These are phyloP conservation scores for Melieria crassipennis DNA, from an alignment of 2,888 invertebrate genomes.

Conservation along the genomic window DNA sequence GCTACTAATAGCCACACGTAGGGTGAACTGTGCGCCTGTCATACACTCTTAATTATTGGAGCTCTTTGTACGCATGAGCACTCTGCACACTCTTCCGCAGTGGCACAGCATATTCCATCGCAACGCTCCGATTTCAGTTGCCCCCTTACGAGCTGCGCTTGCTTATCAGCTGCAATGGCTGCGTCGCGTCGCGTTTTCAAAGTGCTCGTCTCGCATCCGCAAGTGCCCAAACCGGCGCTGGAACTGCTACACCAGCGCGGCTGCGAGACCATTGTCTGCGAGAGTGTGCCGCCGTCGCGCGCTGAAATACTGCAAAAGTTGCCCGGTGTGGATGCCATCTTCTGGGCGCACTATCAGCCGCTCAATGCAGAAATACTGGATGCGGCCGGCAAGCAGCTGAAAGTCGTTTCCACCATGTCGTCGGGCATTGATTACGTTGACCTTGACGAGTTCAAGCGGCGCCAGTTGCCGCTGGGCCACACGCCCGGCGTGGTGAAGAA, in stretches of 20 bases:
- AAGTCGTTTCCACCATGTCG: constrained; percentile 83
- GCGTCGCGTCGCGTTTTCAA: constrained; percentile 52
- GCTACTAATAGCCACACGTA: too few species aligned
- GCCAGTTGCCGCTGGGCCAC: constrained; percentile 79
- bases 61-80: too few species aligned
- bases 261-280: constrained; percentile 57
- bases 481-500: constrained; percentile 80
- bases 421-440: constrained; percentile 90
- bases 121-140: too few species aligned
- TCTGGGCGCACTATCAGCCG: constrained; percentile 62
- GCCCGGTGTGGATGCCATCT: constrained; percentile 61
- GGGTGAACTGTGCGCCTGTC: too few species aligned
- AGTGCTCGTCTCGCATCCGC: constrained; percentile 76
- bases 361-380: constrained; percentile 60
- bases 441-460: constrained; percentile 73
- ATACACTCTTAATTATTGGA: too few species aligned
- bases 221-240: constrained; percentile 73
- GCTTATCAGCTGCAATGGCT: constrained; percentile 34
- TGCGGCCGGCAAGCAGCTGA: constrained; percentile 71
- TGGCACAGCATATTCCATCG: too few species aligned
- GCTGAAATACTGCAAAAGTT: constrained; percentile 58
- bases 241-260: constrained; percentile 70
- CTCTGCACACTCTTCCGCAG: too few species aligned
- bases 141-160: too few species aligned
- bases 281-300: constrained; percentile 56